A percentile compares a stretch with the other conserved stretches of the same genome.
These are phyloP conservation scores for Cryptus viduatorius DNA, from an alignment of 2,888 invertebrate species.

Conservation along the genomic window DNA sequence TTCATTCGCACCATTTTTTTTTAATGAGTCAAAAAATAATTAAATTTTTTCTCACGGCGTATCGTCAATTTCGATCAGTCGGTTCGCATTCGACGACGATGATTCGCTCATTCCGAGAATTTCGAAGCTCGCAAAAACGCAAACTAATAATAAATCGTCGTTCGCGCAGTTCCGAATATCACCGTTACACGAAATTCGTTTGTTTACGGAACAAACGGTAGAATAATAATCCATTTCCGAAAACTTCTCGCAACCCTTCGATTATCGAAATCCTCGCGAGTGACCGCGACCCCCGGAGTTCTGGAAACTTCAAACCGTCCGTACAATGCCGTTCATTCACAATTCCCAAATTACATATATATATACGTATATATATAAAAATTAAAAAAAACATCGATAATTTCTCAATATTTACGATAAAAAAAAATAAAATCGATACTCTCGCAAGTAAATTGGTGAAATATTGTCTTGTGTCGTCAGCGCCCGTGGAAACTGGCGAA, in stretches of 20 bases:
- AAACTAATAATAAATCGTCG: too few species aligned
- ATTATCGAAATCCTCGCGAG: constrained; percentile 39
- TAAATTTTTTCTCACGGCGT: background rate
- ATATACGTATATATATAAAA: background rate
- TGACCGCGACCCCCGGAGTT: constrained; percentile 41
- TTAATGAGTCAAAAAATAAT: background rate
- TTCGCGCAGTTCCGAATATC: background rate
- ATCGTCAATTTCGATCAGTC: background rate
- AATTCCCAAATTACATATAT: background rate
- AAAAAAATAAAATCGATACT: background rate
- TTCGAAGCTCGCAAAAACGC: too few species aligned
- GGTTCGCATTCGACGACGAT: background rate
- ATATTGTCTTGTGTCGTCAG: background rate
- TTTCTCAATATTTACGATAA: too few species aligned
- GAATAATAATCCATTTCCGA: background rate
- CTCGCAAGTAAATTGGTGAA: background rate
- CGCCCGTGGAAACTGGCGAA: constrained; percentile 50
- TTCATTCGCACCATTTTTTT: background rate
- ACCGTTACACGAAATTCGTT: constrained; percentile 23
- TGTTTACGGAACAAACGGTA: background rate
- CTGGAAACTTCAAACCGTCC: constrained; percentile 33
- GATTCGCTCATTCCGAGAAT: background rate
- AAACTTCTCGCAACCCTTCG: constrained; percentile 43
- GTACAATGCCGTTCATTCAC: constrained; percentile 38
- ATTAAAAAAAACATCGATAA: background rate